phyloP scores from a whole-genome alignment of 2,797 vertebrate species.

The Manis crassicaudata region DNA sequence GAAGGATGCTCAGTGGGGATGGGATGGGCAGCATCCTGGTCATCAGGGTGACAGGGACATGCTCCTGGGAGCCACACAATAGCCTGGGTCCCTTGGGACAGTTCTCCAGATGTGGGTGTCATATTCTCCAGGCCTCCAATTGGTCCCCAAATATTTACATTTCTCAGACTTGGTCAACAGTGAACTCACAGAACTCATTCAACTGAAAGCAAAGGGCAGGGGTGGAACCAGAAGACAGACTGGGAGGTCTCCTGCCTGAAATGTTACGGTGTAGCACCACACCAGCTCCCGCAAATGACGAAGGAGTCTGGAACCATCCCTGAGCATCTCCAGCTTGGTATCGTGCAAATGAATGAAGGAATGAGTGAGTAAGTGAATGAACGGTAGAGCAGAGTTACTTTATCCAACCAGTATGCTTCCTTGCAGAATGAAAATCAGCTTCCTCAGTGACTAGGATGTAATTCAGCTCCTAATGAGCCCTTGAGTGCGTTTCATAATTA shows the following conservation, averaged over 20 bases:
- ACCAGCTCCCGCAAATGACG: neutral
- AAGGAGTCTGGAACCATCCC: neutral
- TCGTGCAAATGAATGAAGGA: neutral
- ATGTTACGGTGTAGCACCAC: neutral
- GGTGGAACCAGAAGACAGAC: neutral
- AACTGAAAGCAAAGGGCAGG: neutral
- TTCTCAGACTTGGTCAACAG: neutral
- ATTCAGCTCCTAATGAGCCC: neutral
- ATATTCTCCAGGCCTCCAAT: neutral
- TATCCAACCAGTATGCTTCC: neutral
- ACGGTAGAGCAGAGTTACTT: neutral
- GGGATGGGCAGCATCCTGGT: rapidly evolving
- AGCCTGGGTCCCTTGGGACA: neutral
- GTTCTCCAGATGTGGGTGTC: neutral
- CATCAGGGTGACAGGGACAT: rapidly evolving
- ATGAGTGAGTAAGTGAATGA: neutral
- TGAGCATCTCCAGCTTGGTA: neutral
- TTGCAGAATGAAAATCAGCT: neutral
- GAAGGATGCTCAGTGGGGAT: neutral
- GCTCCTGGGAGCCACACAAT: neutral
- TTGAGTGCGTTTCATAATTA: neutral
- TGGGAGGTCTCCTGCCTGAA: neutral
- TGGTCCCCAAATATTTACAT: neutral
- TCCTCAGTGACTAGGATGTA: neutral
- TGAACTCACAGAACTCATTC: neutral